A percentile compares a stretch with the other conserved stretches of the same genome.
phyloP scores from a whole-genome alignment of 1,140 invertebrate genomes.

The Thaumatotibia leucotreta region DNA sequence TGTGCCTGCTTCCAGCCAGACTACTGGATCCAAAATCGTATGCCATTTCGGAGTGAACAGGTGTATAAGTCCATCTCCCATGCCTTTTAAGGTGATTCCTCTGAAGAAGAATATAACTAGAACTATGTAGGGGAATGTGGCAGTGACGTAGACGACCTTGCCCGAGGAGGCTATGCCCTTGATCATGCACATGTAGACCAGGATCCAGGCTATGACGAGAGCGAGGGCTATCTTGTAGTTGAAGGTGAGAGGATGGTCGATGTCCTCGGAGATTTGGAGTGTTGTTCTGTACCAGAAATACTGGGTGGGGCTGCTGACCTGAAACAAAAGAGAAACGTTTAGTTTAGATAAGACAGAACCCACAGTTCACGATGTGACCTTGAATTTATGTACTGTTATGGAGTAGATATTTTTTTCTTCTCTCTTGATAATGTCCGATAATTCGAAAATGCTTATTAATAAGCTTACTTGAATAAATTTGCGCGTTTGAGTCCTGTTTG shows the following conservation, averaged over 20 bases:
- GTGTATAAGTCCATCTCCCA: slow-evolving; percentile 91
- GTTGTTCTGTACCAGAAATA: slow-evolving; percentile 97
- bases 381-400: no score
- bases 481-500: no score
- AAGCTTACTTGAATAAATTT: no score
- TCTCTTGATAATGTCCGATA: no score
- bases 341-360: no score
- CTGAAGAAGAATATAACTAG: slow-evolving; percentile 97
- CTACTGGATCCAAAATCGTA: slow-evolving; percentile 87
- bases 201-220: slow-evolving; percentile 93
- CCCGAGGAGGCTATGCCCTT: slow-evolving; percentile 98
- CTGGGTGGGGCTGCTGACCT: slow-evolving; percentile 91
- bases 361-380: no score
- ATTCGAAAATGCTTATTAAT: no score
- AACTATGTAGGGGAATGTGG: slow-evolving; percentile 97
- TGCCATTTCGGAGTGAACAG: slow-evolving; percentile 92
- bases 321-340: slow-evolving; percentile 40
- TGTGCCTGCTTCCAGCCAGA: slow-evolving; percentile 97
- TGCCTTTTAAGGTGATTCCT: slow-evolving; percentile 93
- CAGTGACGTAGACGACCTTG: slow-evolving; percentile 97
- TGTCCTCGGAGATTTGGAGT: slow-evolving; percentile 92
- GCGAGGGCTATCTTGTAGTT: slow-evolving; percentile 96
- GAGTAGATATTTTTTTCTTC: no score
- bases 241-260: slow-evolving; percentile 91
- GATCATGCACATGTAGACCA: slow-evolving; percentile 99